Base-by-base conservation (phyloP, 2,113 vertebrate genomes). In the Varanus salvator region DNA sequence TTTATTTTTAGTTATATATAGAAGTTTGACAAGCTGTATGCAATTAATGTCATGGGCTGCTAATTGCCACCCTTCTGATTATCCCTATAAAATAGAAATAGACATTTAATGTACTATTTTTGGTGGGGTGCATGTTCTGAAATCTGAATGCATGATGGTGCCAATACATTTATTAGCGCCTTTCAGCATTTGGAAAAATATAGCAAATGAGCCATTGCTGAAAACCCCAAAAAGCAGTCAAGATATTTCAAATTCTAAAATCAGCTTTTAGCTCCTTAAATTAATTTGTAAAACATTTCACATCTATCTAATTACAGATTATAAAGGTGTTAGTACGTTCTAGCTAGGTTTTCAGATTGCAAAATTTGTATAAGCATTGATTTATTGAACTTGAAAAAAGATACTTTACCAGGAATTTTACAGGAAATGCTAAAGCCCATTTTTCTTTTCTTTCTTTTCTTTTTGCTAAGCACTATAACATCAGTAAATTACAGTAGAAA, bases 1-100 rank as follows among this genome's bases (percentile, higher is more conserved):
- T 96, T 96, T 96, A 95, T 95, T 96, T 95, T 94, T 94, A 93
- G 94, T 90, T 92, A 95, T 95, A 96, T 92, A 96, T 89, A 95
- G 95, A 96, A 94, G 93, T 93, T 95, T 95, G 95, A 96, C 92
- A 96, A 93, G 91, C 76, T 93, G 93, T 92, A 92, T 95, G 91
- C 94, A 95, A 93, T 96, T 96, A 94, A 95, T 95, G 92, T 93
- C 0, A 15, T 64, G 86, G 92, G 92, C 94, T 94, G 94, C 92
- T 95, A 94, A 95, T 91, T 92, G 89, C 95, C 94, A 92, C 66
- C 93, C 93, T 92, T 92, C 87, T 90, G 91, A 96, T 90, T 95
- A 94, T 91, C 91, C 92, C 93, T 95, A 90, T 91, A 93, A 95
- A 95, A 95, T 93, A 95, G 95, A 92, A 94, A 94, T 91, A 92